Conservation (phyloP, 2,888 invertebrate species). For the Patella depressa region DNA sequence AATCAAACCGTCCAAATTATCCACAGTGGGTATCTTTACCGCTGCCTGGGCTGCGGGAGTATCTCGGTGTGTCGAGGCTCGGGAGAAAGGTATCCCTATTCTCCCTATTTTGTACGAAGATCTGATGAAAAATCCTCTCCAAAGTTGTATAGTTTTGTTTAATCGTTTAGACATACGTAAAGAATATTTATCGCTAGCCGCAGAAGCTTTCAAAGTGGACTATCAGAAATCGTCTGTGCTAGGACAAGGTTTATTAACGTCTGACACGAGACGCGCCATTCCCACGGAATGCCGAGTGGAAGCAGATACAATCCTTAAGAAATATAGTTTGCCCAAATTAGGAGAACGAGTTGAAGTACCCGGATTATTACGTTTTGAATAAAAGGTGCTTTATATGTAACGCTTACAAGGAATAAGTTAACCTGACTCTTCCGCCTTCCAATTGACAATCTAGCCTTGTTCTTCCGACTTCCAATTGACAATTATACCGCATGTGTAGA, state of each 20-base stretch:
- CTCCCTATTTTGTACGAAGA: conserved; percentile 62
- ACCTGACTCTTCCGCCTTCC: no score
- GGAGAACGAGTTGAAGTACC: conserved; percentile 59
- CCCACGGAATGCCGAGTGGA: conserved; percentile 52
- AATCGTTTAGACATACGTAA: conserved; percentile 52
- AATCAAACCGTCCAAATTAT: conserved; percentile 41
- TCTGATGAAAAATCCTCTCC: conserved; percentile 57
- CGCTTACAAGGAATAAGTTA: no score
- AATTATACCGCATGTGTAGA: no score
- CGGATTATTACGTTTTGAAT: conserved; percentile 35
- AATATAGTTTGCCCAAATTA: conserved; percentile 57
- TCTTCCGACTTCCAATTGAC: no score
- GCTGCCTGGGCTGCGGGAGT: conserved; percentile 59
- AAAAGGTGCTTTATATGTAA: background rate
- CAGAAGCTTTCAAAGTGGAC: conserved; percentile 58
- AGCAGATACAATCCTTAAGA: conserved; percentile 57
- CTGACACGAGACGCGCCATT: conserved; percentile 46
- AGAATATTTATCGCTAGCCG: conserved; percentile 53
- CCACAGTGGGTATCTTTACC: conserved; percentile 54
- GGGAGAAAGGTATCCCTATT: conserved; percentile 53
- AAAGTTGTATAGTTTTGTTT: conserved; percentile 52
- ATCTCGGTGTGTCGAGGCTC: conserved; percentile 46
- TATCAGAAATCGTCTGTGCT: conserved; percentile 42
- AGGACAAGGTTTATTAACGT: conserved; percentile 41
- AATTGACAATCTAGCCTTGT: no score